phyloP scores from a whole-genome alignment of 2,113 vertebrate species.

The Antechinus stuartii region DNA sequence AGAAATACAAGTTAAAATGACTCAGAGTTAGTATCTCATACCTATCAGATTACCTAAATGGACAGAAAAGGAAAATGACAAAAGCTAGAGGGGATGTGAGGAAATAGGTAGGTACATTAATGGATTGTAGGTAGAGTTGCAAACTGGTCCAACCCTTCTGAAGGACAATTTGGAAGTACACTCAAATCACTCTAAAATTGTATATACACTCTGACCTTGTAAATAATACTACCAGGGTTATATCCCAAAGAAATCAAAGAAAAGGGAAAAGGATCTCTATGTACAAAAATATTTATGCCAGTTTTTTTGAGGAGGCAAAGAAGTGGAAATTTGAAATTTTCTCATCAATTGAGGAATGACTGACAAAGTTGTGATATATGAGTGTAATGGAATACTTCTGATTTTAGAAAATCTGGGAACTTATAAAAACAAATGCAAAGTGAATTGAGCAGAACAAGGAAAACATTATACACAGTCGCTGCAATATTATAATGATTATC shows the following conservation, averaged over 20 bases:
- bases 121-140: background rate
- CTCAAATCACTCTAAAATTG: too few relatives aligned
- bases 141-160: background rate
- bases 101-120: background rate
- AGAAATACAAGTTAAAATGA: background rate
- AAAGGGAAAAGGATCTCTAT: background rate
- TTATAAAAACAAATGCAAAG: background rate
- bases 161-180: background rate
- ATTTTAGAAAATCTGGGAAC: background rate
- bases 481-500: background rate
- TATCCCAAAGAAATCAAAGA: background rate
- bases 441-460: background rate
- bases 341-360: too few relatives aligned
- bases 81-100: background rate
- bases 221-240: background rate
- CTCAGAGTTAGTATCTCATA: background rate
- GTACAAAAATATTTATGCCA: background rate
- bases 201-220: background rate
- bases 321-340: background rate
- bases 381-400: background rate
- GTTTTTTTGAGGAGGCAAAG: background rate
- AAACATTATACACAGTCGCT: background rate
- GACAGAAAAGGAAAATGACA: background rate
- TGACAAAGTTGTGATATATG: background rate
- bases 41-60: background rate